Conservation (phyloP, 2,797 vertebrate genomes). For the Macropus fuliginosus region DNA sequence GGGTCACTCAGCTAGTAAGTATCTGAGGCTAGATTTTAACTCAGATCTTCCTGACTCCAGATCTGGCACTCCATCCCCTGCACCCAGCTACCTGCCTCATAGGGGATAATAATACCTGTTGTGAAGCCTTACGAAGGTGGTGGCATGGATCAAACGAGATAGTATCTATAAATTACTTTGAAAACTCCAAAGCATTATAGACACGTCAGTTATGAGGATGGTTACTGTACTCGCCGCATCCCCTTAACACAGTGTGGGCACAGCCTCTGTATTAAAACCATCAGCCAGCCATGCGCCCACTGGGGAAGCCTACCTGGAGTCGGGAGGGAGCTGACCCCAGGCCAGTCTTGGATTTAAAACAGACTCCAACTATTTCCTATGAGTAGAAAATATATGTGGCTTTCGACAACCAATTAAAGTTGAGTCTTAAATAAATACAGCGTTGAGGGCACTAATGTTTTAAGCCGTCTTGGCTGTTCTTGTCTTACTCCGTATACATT, state of each 20-base stretch:
- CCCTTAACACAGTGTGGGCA: background rate
- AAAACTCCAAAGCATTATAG: background rate
- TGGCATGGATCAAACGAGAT: no score
- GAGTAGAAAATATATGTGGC: background rate
- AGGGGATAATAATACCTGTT: no score
- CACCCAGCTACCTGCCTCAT: no score
- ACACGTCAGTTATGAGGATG: background rate
- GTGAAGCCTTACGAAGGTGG: no score
- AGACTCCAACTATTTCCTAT: background rate
- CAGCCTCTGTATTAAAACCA: background rate
- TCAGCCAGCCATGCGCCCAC: background rate
- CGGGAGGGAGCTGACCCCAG: background rate
- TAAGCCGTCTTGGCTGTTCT: conserved; percentile 47
- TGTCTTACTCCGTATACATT: conserved; percentile 21
- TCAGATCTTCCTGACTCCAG: no score
- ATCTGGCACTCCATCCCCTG: no score
- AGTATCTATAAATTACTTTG: background rate
- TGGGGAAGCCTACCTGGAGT: background rate
- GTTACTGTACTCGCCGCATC: rapidly evolving
- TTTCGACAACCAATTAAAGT: conserved; percentile 65
- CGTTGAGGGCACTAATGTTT: conserved; percentile 37
- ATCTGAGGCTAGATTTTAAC: no score
- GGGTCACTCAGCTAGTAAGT: no score
- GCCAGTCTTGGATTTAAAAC: background rate
- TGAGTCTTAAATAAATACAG: conserved; percentile 48